A percentile compares a stretch with the other conserved stretches of the same genome.
Evolutionary conservation across 2,888 invertebrate species (phyloP).

Genomic region (Allygus modestus): DNA sequence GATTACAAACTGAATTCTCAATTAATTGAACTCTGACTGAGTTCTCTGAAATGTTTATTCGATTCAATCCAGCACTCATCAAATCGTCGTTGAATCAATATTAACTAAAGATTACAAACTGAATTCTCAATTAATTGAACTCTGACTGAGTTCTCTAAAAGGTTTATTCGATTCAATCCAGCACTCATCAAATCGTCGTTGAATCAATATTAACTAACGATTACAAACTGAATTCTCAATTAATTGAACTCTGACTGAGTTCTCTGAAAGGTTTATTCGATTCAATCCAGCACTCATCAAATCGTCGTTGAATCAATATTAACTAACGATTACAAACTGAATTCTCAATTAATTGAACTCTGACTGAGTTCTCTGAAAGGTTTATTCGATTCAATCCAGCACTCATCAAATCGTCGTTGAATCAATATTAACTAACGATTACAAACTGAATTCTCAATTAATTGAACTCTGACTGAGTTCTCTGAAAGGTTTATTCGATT

Average conservation of each 20-base stretch:
- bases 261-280: constrained; percentile 7
- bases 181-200: background rate
- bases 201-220: background rate
- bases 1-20: background rate
- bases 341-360: background rate
- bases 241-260: background rate
- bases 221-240: background rate
- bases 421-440: background rate
- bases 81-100: background rate
- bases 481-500: constrained; percentile 1
- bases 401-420: background rate
- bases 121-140: background rate
- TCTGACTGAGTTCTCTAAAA: background rate
- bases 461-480: background rate
- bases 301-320: background rate
- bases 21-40: background rate
- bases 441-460: background rate
- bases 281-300: background rate
- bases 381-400: background rate
- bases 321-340: background rate
- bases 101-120: background rate
- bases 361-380: background rate
- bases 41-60: constrained; percentile 8
- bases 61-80: background rate
- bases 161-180: background rate